Base-by-base conservation (phyloP, 1,140 invertebrate genomes). In the Metaphire vulgaris region DNA sequence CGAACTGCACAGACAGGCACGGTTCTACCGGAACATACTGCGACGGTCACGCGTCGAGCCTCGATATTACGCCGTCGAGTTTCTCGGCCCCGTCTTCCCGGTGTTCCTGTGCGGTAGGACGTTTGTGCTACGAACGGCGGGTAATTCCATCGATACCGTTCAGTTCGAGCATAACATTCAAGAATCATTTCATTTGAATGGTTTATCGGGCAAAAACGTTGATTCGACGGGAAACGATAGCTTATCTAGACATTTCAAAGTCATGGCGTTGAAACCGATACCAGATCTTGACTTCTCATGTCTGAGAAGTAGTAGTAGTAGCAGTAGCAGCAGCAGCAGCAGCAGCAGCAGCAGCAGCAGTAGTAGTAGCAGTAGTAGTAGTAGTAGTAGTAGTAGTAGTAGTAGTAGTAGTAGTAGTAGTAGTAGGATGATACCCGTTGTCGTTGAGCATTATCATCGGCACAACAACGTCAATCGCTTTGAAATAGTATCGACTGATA, bases 361-460 rank as follows among this genome's bases (percentile, higher is more conserved):
- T 56, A 56, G 41, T 56, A 56, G 41, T 56, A 56, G 41, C 41
- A 56, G 41, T 56, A 56, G 41, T 21, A 56, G 41, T 56, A 56
- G 41, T 56, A 56, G 41, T 56, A 56, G 41, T 56, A 56, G 41
- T 56, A 56, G 41, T 56, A 56, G 41, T 56, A 56, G 41, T 56
- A 56, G 41, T 56, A 56, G 41, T 56, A 56, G 41, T 56, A 56
- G 41, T 56, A 56, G 41, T 56, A 56, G 41, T 56, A 56, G 41
- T 56, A 56, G 41, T 6, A 56, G 41, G 41, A 56, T 12, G 21
- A 21, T 56, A 56, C 41, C 41, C 6, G 41, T 12, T 21, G 41
- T 21, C 6, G 41, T 56, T 6, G 6, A 56, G 41, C 21, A 12
- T 56, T 56, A 12, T 56, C 41, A 56, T 56, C 41, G 41, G 21